A percentile compares a stretch with the other conserved stretches of the same genome.
Evolutionary conservation across 2,797 vertebrate genomes (phyloP).

Genomic region (Avahi laniger): DNA sequence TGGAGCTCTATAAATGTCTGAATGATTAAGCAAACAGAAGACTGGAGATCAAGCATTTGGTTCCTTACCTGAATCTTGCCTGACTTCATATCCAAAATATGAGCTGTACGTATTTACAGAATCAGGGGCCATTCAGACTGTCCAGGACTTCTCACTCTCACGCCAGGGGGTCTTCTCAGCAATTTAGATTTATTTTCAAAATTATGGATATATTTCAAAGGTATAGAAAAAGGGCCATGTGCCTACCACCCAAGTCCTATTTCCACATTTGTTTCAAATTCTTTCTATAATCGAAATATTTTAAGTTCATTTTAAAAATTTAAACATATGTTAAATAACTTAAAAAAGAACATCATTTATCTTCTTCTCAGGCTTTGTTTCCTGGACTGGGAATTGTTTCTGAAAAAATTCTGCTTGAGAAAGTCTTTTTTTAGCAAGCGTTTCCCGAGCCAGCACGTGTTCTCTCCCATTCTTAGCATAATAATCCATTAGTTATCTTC

Average conservation of each 20-base stretch:
- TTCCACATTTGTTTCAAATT: conserved; percentile 10
- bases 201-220: neutral
- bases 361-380: neutral
- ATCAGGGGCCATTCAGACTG: neutral
- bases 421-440: neutral
- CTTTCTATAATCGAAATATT: neutral
- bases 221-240: neutral
- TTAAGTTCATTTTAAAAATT: neutral
- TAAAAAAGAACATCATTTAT: neutral
- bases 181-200: neutral
- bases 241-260: neutral
- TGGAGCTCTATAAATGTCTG: neutral
- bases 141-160: neutral
- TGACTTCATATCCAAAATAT: neutral
- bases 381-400: neutral
- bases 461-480: neutral
- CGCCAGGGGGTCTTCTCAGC: neutral
- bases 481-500: neutral
- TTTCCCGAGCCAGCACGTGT: neutral
- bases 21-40: neutral
- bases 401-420: neutral
- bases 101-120: neutral
- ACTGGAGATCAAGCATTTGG: neutral
- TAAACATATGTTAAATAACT: neutral
- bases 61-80: neutral